Conservation (phyloP, 92 coral and sea anemone species). For the Zoanthus solanderi region DNA sequence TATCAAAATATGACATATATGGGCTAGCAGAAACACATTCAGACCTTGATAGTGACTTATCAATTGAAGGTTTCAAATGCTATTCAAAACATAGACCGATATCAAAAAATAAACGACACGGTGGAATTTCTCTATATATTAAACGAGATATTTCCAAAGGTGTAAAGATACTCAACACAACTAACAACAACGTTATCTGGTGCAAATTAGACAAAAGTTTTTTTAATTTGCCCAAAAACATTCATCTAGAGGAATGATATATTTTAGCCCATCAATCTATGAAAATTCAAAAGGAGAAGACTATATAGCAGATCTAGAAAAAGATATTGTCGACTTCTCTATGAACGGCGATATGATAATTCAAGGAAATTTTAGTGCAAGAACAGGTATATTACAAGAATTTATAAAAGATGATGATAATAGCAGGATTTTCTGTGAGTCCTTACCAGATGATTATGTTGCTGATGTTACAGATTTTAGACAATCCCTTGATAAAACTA, state of each 20-base stretch:
- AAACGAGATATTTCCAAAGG: slow-evolving; percentile 32
- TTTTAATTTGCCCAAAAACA: neutral
- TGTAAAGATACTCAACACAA: neutral
- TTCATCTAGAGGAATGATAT: slow-evolving; percentile 18
- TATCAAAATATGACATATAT: neutral
- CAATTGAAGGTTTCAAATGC: neutral
- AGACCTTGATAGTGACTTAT: neutral
- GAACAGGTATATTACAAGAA: neutral
- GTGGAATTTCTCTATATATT: neutral
- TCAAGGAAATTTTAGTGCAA: neutral
- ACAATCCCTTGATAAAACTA: neutral
- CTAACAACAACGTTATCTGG: slow-evolving; percentile 13
- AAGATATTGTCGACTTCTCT: neutral
- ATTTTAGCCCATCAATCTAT: slow-evolving; percentile 23
- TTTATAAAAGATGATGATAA: neutral
- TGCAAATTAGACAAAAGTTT: slow-evolving; percentile 1
- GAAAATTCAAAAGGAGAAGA: neutral
- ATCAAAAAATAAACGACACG: neutral
- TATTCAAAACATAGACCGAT: neutral
- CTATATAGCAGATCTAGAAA: neutral
- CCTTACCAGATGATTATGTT: neutral
- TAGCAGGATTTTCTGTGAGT: neutral
- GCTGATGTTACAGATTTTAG: neutral
- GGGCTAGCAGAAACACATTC: neutral
- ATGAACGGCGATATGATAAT: neutral